These are phyloP conservation scores for Camponotus floridanus DNA, from an alignment of 1,140 invertebrate genomes.

Conservation along the genomic window DNA sequence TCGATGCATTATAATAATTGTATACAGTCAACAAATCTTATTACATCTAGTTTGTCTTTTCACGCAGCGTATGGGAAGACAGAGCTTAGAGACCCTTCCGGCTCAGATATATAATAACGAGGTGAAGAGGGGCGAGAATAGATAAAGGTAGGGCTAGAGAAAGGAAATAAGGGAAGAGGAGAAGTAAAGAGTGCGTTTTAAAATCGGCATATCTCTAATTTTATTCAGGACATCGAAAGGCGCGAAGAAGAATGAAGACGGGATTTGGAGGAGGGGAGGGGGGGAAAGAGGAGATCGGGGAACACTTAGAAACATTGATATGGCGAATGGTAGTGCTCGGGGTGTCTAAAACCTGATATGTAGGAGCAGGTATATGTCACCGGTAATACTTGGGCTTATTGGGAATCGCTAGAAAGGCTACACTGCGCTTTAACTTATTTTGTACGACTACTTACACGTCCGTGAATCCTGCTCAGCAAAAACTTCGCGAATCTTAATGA, in stretches of 20 bases:
- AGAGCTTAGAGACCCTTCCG: constrained; percentile 84
- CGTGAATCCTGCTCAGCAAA: neutral
- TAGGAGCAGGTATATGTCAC: constrained; percentile 81
- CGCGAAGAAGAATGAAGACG: neutral
- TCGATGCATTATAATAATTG: constrained; percentile 76
- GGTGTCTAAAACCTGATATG: constrained; percentile 85
- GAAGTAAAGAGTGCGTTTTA: constrained; percentile 10
- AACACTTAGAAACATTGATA: constrained; percentile 84
- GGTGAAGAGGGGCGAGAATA: constrained; percentile 27
- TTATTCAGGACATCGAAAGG: constrained; percentile 15
- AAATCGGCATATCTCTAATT: constrained; percentile 37
- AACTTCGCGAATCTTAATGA: neutral
- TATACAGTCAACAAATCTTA: constrained; percentile 86
- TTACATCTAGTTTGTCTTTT: constrained; percentile 85
- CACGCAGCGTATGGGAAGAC: constrained; percentile 86
- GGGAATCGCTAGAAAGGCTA: constrained; percentile 78
- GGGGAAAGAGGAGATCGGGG: neutral
- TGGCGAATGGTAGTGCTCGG: constrained; percentile 81
- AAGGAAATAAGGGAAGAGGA: constrained; percentile 1
- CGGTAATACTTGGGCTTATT: constrained; percentile 82
- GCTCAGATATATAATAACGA: constrained; percentile 81
- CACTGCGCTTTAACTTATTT: constrained; percentile 79
- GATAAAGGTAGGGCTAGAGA: neutral
- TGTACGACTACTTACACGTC: constrained; percentile 30
- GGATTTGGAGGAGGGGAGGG: neutral